Evolutionary conservation across 2,113 vertebrate species (phyloP).

Genomic region (Poecile atricapillus): DNA sequence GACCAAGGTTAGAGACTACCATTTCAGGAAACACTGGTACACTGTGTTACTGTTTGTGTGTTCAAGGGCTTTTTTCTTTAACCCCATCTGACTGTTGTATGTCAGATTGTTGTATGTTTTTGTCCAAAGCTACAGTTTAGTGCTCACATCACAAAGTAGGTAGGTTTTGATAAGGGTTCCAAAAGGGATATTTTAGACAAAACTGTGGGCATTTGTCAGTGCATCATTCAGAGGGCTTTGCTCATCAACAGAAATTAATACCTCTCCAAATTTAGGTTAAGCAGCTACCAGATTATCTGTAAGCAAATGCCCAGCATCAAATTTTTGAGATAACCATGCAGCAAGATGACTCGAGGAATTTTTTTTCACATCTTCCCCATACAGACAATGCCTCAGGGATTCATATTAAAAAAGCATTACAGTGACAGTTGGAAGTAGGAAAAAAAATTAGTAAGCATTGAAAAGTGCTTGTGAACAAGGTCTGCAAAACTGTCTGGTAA

Average conservation of each 20-base stretch:
- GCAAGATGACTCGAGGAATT: background rate
- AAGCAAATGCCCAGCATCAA: background rate
- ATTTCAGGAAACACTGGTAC: background rate
- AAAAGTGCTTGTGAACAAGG: background rate
- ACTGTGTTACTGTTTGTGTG: background rate
- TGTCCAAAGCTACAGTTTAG: background rate
- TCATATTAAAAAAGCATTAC: background rate
- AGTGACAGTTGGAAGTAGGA: background rate
- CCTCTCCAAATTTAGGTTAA: background rate
- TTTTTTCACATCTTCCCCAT: background rate
- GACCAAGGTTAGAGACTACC: background rate
- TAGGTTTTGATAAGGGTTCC: background rate
- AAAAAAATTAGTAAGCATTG: background rate
- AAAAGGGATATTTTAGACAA: background rate
- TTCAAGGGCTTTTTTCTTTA: background rate
- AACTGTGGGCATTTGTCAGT: background rate
- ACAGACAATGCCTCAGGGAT: background rate
- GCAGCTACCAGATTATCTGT: background rate
- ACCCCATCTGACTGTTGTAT: background rate
- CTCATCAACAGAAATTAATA: background rate
- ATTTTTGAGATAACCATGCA: background rate
- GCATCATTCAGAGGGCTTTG: background rate
- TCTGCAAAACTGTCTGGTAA: background rate
- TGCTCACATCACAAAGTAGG: background rate
- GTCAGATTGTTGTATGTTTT: background rate